Base-by-base conservation (phyloP, 2,797 vertebrate genomes). In the Paguma larvata region DNA sequence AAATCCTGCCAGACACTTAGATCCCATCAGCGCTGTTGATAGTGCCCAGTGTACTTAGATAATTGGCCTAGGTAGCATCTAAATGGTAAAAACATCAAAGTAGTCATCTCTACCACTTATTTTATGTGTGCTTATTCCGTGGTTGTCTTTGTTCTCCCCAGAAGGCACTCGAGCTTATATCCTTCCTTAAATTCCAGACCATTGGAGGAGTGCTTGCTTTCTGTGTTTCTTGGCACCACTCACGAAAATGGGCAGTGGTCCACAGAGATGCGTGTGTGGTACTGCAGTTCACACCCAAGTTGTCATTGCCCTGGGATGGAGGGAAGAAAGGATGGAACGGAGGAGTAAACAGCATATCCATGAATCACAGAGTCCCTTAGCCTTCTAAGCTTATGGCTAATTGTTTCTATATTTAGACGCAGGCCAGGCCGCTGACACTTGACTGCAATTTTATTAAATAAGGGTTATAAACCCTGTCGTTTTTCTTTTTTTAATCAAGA, bases 141-240 rank as follows among this genome's bases (percentile, higher is more conserved):
- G 1, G 46, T 25, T 53, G 16, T 0, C 9, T 94, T 46, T 93
- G 11, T 38, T 13, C 9, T 70, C 79, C 97, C 84, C 91, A 98
- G 98, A 98, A 90, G 92, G 98, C 88, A 94, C 95, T 79, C 94
- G 84, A 98, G 91, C 80, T 97, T 97, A 89, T 97, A 97, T 34
- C 98, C 98, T 34, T 98, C 98, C 77, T 15, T 98, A 88, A 98
- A 90, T 98, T 98, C 97, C 93, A 90, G 41, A 97, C 96, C 7
- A 94, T 97, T 92, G 98, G 98, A 96, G 97, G 98, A 19, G 68
- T 98, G 68, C 94, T 98, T 0, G 97, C 98, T 84, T 98, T 98
- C 97, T 98, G 96, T 14, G 68, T 98, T 98, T 96, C 67, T 98
- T 86, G 97, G 98, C 68, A 97, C 97, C 0, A 98, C 96, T 51